Evolutionary conservation across 2,888 invertebrate genomes (phyloP), one percentile per base, ranked within the genome.

Genomic region (Luperina testacea): DNA sequence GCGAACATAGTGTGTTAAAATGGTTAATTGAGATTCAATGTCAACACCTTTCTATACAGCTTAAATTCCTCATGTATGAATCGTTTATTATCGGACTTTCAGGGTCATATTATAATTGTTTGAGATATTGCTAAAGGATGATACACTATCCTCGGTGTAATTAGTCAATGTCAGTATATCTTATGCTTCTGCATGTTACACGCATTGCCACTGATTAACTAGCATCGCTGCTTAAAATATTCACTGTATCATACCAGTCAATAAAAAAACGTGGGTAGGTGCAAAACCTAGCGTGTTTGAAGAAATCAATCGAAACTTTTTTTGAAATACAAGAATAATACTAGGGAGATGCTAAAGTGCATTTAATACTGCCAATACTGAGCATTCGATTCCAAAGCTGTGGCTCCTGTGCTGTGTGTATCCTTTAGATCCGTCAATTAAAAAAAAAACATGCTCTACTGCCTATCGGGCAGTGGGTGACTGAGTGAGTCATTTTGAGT

Each of bases 21-120:
- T 48, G 2, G 48, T 69, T 80, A 70, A 42, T 72, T 72, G 84
- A 80, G 75, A 72, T 84, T 84, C 72, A 80, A 80, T 75, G 83
- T 82, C 78, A 73, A 78, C 51, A 68, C 17, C 57, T 69, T 27
- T 51, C 38, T 70, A 20, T 51, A 70, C 70, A 72, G 63, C n/a
- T 59, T 48, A 69, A 82, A 70, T 82, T 67, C 76, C 45, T 76
- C 42, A 38, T 24, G 13, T 67, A 38, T 45, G 77, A 67, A 61
- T 81, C 27, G 17, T 53, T 77, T 69, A 59, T 42, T 70, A 67
- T 27, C 13, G 24, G 64, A 69, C 1, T 45, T 42, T 77, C 72
- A 78, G 27, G 83, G 72, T 68, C 69, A 72, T 82, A 77, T 82
- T 59, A 57, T 68, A 81, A 81, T 69, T 69, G 15, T 45, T 80